phyloP scores from a whole-genome alignment of 1,140 invertebrate species.

The Drosophila repletoides region DNA sequence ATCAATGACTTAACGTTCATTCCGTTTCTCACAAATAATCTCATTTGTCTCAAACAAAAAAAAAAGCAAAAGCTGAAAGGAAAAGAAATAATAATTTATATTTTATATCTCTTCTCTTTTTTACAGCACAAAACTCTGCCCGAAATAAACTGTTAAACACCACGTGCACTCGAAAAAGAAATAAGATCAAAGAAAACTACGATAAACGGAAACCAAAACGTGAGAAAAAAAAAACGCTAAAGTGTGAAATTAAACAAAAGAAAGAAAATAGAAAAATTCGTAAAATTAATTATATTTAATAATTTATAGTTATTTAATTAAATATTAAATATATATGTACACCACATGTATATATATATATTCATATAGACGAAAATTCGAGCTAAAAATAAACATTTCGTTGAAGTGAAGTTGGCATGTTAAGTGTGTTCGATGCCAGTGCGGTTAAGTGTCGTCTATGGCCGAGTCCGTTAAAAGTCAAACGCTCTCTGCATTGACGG shows the following conservation, averaged over 20 bases:
- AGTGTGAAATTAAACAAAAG: not conserved
- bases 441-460: conserved; percentile 83
- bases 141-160: conserved; percentile 9
- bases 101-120: not conserved
- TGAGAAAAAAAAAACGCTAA: not conserved
- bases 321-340: not conserved
- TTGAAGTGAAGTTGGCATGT: conserved; percentile 78
- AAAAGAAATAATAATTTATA: not conserved
- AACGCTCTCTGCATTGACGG: conserved; percentile 83
- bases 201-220: not conserved
- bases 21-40: too few species aligned
- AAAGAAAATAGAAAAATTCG: too few species aligned
- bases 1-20: too few species aligned
- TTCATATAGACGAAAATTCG: conserved; percentile 8
- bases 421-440: conserved; percentile 81
- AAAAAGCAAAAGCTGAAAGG: not conserved
- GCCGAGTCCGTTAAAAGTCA: conserved; percentile 83
- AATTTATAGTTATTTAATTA: too few species aligned
- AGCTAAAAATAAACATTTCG: conserved; percentile 52
- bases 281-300: too few species aligned
- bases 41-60: not conserved
- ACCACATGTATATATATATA: not conserved
- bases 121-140: conserved; percentile 33
- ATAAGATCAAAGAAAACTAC: not conserved
- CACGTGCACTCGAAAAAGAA: not conserved